Percentiles rank a stretch among this genome's conserved stretches.
phyloP scores from a whole-genome alignment of 92 coral and sea anemone species.

The Ricordea florida region DNA sequence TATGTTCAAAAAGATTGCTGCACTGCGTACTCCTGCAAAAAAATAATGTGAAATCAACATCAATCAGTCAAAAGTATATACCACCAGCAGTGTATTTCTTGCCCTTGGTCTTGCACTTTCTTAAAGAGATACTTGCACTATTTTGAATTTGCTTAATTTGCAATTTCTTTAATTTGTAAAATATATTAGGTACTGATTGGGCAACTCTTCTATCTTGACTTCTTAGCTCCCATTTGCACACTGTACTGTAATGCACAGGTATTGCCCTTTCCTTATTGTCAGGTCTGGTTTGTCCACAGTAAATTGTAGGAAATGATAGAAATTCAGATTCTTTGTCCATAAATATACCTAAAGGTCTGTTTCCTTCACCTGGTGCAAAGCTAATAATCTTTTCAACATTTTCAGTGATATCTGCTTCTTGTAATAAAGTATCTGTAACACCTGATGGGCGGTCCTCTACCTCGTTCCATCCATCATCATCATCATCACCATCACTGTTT shows the following conservation, averaged over 20 bases:
- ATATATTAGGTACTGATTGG: constrained; percentile 75
- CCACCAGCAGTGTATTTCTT: constrained; percentile 66
- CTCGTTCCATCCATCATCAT: constrained; percentile 39
- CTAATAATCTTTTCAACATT: constrained; percentile 45
- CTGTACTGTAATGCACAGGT: constrained; percentile 68
- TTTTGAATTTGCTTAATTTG: constrained; percentile 75
- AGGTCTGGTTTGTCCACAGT: constrained; percentile 67
- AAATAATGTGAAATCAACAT: too few species aligned
- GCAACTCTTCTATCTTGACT: constrained; percentile 79
- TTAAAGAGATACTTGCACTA: constrained; percentile 56
- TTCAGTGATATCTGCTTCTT: constrained; percentile 52
- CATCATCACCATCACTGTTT: background rate
- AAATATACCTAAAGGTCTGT: constrained; percentile 67
- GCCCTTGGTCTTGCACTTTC: constrained; percentile 75
- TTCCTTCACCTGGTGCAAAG: constrained; percentile 81
- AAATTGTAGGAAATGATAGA: constrained; percentile 72
- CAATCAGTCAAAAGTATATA: constrained; percentile 53
- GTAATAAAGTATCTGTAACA: constrained; percentile 35
- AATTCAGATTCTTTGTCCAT: too few species aligned
- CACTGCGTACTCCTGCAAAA: constrained; percentile 82
- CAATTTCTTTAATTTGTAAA: constrained; percentile 67
- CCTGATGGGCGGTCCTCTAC: constrained; percentile 48
- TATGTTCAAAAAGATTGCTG: too few species aligned
- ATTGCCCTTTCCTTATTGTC: constrained; percentile 60
- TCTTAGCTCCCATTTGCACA: constrained; percentile 70